These are phyloP conservation scores for Strigamia maritima DNA, from an alignment of 2,888 invertebrate genomes.

Conservation along the genomic window DNA sequence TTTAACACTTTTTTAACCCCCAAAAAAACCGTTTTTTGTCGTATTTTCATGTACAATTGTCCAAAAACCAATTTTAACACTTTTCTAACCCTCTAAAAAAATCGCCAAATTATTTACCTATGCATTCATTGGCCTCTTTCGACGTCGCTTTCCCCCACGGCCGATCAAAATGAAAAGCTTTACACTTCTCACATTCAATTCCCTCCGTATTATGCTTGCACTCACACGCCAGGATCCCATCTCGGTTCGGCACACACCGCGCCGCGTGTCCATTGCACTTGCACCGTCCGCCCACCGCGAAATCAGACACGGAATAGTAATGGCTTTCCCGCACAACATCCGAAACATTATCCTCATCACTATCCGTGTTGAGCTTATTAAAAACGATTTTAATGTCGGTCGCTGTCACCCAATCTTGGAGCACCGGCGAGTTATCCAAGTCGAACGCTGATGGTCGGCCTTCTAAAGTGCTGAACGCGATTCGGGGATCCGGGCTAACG, in stretches of 20 bases:
- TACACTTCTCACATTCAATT: constrained; percentile 95
- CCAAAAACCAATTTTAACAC: too few species aligned
- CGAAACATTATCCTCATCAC: constrained; percentile 49
- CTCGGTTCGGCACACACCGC: constrained; percentile 68
- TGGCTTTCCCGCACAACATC: constrained; percentile 45
- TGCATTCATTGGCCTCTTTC: constrained; percentile 95
- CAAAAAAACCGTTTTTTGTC: too few species aligned
- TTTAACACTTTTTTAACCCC: too few species aligned
- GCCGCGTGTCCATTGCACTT: constrained; percentile 99
- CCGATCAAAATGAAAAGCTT: constrained; percentile 96
- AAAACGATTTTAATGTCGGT: constrained; percentile 94
- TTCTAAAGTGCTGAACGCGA: constrained; percentile 95
- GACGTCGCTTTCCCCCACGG: constrained; percentile 98
- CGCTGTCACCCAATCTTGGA: constrained; percentile 96
- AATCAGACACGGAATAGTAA: constrained; percentile 90
- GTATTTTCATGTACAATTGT: too few species aligned
- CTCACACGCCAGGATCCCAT: constrained; percentile 81
- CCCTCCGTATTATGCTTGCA: constrained; percentile 99
- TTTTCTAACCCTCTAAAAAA: too few species aligned
- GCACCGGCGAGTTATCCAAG: constrained; percentile 90
- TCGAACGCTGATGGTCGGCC: constrained; percentile 91
- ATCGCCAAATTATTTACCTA: too few species aligned
- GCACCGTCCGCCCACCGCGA: constrained; percentile 95
- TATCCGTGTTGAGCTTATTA: constrained; percentile 64
- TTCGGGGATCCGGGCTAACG: constrained; percentile 54